These are phyloP conservation scores for Steinernema hermaphroditum DNA, from an alignment of 2,888 invertebrate genomes.

Conservation along the genomic window DNA sequence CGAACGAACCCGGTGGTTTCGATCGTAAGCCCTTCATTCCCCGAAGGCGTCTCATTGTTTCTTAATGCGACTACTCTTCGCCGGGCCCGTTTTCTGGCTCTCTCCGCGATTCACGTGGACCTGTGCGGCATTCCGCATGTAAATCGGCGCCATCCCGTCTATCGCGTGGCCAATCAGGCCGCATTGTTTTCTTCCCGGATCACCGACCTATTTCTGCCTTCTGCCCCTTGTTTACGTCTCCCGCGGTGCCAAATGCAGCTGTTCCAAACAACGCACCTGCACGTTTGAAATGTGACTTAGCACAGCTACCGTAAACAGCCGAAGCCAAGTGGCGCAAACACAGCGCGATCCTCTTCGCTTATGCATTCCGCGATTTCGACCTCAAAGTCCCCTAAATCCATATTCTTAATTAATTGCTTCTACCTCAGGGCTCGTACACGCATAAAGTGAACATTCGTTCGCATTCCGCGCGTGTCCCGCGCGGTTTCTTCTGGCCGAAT, in stretches of 20 bases:
- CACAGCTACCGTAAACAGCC: too few species aligned
- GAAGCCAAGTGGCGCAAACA: too few species aligned
- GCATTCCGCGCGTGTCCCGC: neutral
- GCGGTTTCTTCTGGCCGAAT: neutral
- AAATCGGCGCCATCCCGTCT: conserved; percentile 20
- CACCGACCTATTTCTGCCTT: too few species aligned
- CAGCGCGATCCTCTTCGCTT: neutral
- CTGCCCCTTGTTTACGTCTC: too few species aligned
- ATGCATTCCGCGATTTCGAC: neutral
- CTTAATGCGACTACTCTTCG: conserved; percentile 3
- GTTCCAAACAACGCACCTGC: too few species aligned
- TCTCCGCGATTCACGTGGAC: neutral
- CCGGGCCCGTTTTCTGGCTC: neutral
- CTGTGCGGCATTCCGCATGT: conserved; percentile 17
- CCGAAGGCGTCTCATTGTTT: conserved; percentile 8
- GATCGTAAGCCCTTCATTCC: neutral
- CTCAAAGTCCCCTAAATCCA: conserved; percentile 6
- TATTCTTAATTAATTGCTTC: conserved; percentile 1
- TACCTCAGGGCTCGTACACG: neutral
- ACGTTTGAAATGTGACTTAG: too few species aligned
- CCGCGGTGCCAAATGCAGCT: too few species aligned
- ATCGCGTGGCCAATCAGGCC: conserved; percentile 1
- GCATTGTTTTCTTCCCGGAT: conserved; percentile 3
- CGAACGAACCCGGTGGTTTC: neutral
- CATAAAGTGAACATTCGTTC: neutral